Evolutionary conservation across 2,113 vertebrate genomes (phyloP).

Genomic region (Mastomys natalensis): DNA sequence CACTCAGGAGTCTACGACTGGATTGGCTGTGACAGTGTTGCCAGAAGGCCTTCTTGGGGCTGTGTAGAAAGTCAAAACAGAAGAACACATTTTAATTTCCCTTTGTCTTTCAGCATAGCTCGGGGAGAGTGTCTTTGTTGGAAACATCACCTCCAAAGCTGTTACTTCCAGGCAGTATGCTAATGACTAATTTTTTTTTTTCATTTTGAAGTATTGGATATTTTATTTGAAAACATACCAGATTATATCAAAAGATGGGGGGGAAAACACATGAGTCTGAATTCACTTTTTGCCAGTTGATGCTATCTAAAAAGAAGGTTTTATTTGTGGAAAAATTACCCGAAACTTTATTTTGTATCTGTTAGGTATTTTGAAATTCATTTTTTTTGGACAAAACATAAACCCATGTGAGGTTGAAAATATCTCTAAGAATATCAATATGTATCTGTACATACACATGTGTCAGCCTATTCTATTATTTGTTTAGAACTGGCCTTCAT

Average conservation of each 20-base stretch:
- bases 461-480: neutral
- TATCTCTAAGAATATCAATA: conserved; percentile 9
- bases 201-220: conserved; percentile 63
- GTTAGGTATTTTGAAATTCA: conserved; percentile 16
- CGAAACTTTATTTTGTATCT: neutral
- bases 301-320: neutral
- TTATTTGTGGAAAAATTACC: neutral
- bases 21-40: conserved; percentile 62
- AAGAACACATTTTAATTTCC: conserved; percentile 40
- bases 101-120: neutral
- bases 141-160: neutral
- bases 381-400: neutral
- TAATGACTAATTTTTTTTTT: conserved; percentile 51
- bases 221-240: conserved; percentile 50
- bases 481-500: neutral
- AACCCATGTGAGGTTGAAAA: conserved; percentile 38
- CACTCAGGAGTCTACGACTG: conserved; percentile 1
- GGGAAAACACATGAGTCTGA: neutral
- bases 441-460: neutral
- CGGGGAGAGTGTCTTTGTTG: neutral
- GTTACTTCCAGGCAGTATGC: conserved; percentile 43
- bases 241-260: neutral
- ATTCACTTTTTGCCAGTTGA: neutral
- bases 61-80: conserved; percentile 28
- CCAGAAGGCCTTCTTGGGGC: conserved; percentile 52